A percentile compares a stretch with the other conserved stretches of the same genome.
These are phyloP conservation scores for Drepana arcuata DNA, from an alignment of 1,140 invertebrate genomes.

Conservation along the genomic window DNA sequence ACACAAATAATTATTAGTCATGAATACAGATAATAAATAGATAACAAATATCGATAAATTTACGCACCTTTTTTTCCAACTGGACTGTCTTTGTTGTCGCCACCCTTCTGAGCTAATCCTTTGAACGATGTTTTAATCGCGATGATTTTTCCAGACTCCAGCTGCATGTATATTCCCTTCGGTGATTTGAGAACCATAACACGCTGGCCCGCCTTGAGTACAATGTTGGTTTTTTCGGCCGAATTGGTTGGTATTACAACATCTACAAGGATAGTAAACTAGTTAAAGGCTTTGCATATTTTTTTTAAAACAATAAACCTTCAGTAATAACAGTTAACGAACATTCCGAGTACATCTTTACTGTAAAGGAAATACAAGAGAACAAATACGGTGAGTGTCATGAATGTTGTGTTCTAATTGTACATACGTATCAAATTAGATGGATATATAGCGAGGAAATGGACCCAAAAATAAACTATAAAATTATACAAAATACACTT, in stretches of 20 bases:
- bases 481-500: too few species aligned
- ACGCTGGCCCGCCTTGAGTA: constrained; percentile 92
- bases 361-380: too few species aligned
- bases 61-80: constrained; percentile 65
- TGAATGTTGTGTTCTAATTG: too few species aligned
- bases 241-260: constrained; percentile 94
- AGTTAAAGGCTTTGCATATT: too few species aligned
- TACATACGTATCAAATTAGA: too few species aligned
- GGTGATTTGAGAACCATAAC: constrained; percentile 95
- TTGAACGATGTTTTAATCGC: constrained; percentile 89
- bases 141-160: constrained; percentile 96
- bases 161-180: constrained; percentile 95
- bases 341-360: too few species aligned
- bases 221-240: constrained; percentile 87
- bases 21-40: not conserved
- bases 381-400: too few species aligned
- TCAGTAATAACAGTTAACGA: too few species aligned
- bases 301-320: too few species aligned
- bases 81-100: constrained; percentile 70
- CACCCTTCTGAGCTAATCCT: constrained; percentile 75
- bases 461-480: too few species aligned
- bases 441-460: too few species aligned
- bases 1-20: constrained; percentile 5
- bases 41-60: too few species aligned
- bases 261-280: constrained; percentile 73